Conservation (phyloP, 1,140 invertebrate species). For the Solenopsis fugax region DNA sequence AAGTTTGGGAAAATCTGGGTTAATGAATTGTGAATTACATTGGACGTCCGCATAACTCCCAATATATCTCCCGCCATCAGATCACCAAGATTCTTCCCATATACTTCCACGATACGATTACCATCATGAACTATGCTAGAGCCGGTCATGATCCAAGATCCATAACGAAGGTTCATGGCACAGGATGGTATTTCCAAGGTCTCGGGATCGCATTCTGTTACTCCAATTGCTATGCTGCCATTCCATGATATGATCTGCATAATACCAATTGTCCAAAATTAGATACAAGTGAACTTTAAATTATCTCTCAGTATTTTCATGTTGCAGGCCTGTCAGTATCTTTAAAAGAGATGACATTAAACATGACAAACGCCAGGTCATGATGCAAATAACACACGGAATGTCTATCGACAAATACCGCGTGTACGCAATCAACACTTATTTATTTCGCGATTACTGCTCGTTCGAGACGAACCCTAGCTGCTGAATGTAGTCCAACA, state of each 20-base stretch:
- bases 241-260: conserved; percentile 93
- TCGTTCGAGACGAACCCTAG: not conserved
- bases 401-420: not conserved
- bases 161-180: conserved; percentile 93
- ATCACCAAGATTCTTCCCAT: conserved; percentile 94
- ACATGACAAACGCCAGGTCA: not conserved
- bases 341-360: not conserved
- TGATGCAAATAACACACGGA: not conserved
- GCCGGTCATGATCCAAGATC: conserved; percentile 96
- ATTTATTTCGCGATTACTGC: not conserved
- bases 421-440: not conserved
- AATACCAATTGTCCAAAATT: conserved; percentile 7
- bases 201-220: conserved; percentile 94
- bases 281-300: not conserved
- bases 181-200: conserved; percentile 93
- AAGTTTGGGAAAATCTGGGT: not conserved
- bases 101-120: conserved; percentile 92
- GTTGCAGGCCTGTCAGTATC: not conserved
- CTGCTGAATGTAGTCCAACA: not conserved
- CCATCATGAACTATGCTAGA: conserved; percentile 95
- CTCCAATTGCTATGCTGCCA: conserved; percentile 96
- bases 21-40: conserved; percentile 86
- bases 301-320: not conserved
- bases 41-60: conserved; percentile 93
- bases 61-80: conserved; percentile 94